Evolutionary conservation across 2,888 invertebrate genomes (phyloP), one percentile per base, ranked within the genome.

Genomic region (Crematogaster levior): DNA sequence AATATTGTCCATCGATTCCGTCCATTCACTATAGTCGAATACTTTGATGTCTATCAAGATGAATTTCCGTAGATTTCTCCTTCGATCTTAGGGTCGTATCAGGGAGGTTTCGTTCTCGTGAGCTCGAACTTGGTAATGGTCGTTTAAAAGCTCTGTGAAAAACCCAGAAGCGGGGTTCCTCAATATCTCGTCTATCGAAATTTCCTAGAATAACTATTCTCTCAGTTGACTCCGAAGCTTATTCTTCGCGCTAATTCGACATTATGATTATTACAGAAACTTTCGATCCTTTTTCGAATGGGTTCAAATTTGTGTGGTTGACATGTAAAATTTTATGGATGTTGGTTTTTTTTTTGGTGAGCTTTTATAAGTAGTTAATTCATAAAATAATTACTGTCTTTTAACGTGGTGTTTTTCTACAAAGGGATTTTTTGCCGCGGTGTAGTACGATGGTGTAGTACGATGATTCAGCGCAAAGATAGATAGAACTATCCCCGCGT

Each of bases 111-210:
- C 46, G 56, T 74, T 66, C 46, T 58, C 63, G 43, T 72, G 53
- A 74, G 66, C 79, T 80, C 77, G 56, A 75, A 40, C 81, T n/a
- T 81, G 82, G 79, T 83, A 85, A 85, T 86, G 86, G 82, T 27
- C 80, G 68, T 85, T 88, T 86, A 86, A 89, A 84, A 86, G 81
- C 74, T 65, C 46, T 58, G 72, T 80, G 73, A 89, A 88, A 85
- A 86, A 85, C 58, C 74, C 77, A 85, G 79, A 84, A 72, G 81
- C 48, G 83, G 81, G 63, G 81, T 81, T 84, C 68, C 75, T 84
- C 83, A 80, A 86, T 82, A 79, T 82, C 81, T 85, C 79, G 82
- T 83, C 83, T 58, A 65, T 84, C 81, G 80, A 51, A 85, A 83
- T 66, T 84, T 84, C 51, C 60, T 21, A 40, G 56, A 72, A 24